Conservation (phyloP, 2,797 vertebrate species). For the Danio jaintianensis region DNA sequence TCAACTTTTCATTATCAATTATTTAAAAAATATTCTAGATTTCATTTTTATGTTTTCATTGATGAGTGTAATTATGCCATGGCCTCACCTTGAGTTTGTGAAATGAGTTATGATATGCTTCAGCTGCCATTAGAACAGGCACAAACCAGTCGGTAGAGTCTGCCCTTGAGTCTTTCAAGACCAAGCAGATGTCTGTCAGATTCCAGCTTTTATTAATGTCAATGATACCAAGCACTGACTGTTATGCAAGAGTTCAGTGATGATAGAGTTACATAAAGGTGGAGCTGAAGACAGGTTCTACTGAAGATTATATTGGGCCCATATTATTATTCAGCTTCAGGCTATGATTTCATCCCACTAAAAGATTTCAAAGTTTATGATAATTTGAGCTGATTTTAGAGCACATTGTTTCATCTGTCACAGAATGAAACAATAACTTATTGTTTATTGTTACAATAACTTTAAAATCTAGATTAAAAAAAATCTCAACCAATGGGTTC, state of each 20-base stretch:
- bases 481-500: too few species aligned
- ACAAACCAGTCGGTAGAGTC: constrained; percentile 32
- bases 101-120: constrained; percentile 39
- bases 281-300: neutral
- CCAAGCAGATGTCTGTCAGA: constrained; percentile 48
- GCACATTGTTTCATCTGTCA: neutral
- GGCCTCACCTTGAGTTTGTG: neutral
- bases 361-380: neutral
- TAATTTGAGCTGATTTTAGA: neutral
- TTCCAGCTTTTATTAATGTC: constrained; percentile 54
- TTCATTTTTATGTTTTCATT: too few species aligned
- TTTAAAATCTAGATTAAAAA: too few species aligned
- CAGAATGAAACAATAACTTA: too few species aligned
- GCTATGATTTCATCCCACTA: neutral
- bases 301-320: neutral
- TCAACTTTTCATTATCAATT: too few species aligned
- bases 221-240: constrained; percentile 3
- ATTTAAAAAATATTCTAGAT: too few species aligned
- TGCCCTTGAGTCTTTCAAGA: constrained; percentile 56
- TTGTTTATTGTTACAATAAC: too few species aligned
- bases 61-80: neutral
- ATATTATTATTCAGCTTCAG: neutral
- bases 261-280: neutral
- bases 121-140: constrained; percentile 42
- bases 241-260: neutral